Base-by-base conservation (phyloP, 2,797 vertebrate genomes). In the Xerus rutilus region DNA sequence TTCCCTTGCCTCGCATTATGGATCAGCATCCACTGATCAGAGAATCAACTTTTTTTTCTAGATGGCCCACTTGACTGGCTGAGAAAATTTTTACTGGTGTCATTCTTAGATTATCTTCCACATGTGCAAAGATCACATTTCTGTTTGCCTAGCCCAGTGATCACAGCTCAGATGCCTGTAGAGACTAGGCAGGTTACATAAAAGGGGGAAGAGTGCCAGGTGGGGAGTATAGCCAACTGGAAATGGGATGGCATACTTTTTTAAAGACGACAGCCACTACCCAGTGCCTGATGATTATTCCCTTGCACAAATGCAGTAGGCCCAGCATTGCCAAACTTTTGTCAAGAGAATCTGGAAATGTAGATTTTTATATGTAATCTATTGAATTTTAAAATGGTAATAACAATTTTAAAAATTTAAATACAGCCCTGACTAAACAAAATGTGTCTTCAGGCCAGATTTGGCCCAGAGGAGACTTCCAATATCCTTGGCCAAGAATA, bases 141-240 rank as follows among this genome's bases (percentile, higher is more conserved):
- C 97, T 96, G 70, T 94, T 95, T 90, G 90, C 91, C 86, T 70
- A 85, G 62, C 67, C 72, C 62, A 67, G 83, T 94, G 76, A 92
- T 95, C 95, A 78, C 64, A 93, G 83, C 76, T 94, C 76, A 94
- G 82, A 94, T 95, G 83, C 95, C 93, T 96, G 94, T 83, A 73
- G 91, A 96, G 86, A 92, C 21, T 47, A 85, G 72, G 93, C 89
- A 98, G 86, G 86, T 97, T 97, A 97, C 84, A 85, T 97, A 97
- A 97, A 96, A 96, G 89, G 45, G 83, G 54, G 79, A 79, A 57
- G 83, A 81, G 57, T 94, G 97, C 96, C 97, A 97, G 85, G 59
- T 57, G 65, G 84, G 67, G 72, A 96, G 23, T 30, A 59, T 3
- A 93, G 96, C 97, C 96, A 97, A 87, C 81, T 97, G 89, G 79